Conservation (phyloP, 53 echinoderm and acorn worm species). For the Astropecten irregularis region DNA sequence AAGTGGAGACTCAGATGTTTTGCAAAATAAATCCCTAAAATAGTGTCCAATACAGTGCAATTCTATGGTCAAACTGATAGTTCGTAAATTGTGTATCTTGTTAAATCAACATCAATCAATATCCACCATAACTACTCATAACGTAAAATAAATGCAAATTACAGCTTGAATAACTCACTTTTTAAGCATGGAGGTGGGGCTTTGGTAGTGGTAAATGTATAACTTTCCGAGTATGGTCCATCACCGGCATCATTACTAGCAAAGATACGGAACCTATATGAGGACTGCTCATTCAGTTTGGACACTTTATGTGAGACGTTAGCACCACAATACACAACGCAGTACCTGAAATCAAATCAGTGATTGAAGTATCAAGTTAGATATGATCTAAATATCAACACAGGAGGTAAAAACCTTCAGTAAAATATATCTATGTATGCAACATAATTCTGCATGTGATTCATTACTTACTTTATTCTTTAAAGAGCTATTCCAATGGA, state of each 20-base stretch:
- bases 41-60: too few species aligned
- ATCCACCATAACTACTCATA: too few species aligned
- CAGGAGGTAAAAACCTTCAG: neutral
- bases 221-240: conserved; percentile 92
- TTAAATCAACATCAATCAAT: too few species aligned
- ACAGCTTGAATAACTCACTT: conserved; percentile 73
- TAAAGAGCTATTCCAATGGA: too few species aligned
- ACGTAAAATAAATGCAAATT: too few species aligned
- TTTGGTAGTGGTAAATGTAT: conserved; percentile 86
- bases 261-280: conserved; percentile 92
- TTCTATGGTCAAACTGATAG: too few species aligned
- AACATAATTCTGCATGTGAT: neutral
- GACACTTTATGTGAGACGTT: conserved; percentile 90
- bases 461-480: too few species aligned
- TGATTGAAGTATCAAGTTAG: neutral
- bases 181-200: conserved; percentile 94
- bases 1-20: too few species aligned
- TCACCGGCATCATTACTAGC: conserved; percentile 97
- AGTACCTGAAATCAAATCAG: conserved; percentile 70
- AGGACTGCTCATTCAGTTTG: conserved; percentile 85
- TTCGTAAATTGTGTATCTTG: too few species aligned
- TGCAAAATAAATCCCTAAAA: too few species aligned
- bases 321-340: conserved; percentile 87
- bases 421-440: neutral
- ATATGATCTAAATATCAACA: neutral